Evolutionary conservation across 2,888 invertebrate genomes (phyloP).

Genomic region (Hydroisotoma schaefferi): DNA sequence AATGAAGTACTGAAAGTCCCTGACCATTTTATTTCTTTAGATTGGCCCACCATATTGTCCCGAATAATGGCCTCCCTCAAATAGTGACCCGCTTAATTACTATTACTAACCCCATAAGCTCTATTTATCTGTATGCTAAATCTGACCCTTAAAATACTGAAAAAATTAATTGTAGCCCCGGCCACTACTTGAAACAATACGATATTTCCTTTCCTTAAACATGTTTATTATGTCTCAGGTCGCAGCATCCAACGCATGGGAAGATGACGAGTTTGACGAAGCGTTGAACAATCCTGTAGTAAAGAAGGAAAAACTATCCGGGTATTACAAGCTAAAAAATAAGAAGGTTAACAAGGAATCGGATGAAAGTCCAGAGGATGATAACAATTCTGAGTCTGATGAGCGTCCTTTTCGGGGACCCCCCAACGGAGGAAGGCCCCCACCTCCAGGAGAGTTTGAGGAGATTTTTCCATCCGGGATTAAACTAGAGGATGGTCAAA

Average conservation of each 20-base stretch:
- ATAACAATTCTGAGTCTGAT: constrained; percentile 2
- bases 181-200: too few species aligned
- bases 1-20: too few species aligned
- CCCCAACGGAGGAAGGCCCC: constrained; percentile 22
- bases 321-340: constrained; percentile 21
- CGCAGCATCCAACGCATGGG: constrained; percentile 28
- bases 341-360: constrained; percentile 16
- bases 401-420: constrained; percentile 8
- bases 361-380: constrained; percentile 8
- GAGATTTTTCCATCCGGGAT: constrained; percentile 6
- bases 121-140: too few species aligned
- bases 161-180: too few species aligned
- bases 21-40: too few species aligned
- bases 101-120: too few species aligned
- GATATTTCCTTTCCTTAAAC: too few species aligned
- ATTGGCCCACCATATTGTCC: too few species aligned
- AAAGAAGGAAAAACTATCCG: constrained; percentile 4
- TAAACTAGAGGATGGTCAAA: neutral
- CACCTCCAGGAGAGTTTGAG: constrained; percentile 11
- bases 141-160: too few species aligned
- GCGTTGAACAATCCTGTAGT: constrained; percentile 30
- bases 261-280: constrained; percentile 39
- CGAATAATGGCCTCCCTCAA: too few species aligned
- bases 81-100: too few species aligned
- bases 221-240: too few species aligned